Conservation (phyloP, 2,888 invertebrate genomes). For the Phengaris arion region DNA sequence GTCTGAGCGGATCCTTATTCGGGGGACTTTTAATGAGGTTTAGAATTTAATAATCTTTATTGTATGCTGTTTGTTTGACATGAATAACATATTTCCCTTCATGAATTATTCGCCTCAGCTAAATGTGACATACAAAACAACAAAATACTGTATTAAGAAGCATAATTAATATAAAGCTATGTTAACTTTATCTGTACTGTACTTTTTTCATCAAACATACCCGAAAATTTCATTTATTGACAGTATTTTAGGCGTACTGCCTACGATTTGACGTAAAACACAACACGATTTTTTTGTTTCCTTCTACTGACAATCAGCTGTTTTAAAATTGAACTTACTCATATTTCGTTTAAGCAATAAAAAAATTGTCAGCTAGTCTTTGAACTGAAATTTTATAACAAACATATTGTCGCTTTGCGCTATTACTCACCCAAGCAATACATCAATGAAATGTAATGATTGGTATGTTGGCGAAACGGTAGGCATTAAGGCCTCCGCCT, state of each 20-base stretch:
- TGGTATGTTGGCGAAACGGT: background rate
- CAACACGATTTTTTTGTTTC: no score
- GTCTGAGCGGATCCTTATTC: background rate
- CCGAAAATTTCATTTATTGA: background rate
- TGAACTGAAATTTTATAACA: no score
- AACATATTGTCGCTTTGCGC: background rate
- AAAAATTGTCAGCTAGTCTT: no score
- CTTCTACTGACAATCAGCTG: no score
- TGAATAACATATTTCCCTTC: background rate
- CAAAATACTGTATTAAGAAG: background rate
- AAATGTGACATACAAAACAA: background rate
- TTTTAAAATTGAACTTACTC: no score
- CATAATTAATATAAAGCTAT: background rate
- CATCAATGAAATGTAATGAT: background rate
- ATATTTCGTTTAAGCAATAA: no score
- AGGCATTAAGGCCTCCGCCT: background rate
- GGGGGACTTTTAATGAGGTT: slow-evolving; percentile 3
- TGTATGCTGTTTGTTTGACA: background rate
- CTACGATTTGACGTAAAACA: no score
- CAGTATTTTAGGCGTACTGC: no score
- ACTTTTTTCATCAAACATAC: background rate
- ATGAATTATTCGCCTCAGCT: background rate
- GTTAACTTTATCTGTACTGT: background rate
- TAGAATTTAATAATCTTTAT: slow-evolving; percentile 12
- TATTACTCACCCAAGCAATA: background rate